Evolutionary conservation across 2,888 invertebrate genomes (phyloP), one percentile per base, ranked within the genome.

Genomic region (Subacronicta megacephala): DNA sequence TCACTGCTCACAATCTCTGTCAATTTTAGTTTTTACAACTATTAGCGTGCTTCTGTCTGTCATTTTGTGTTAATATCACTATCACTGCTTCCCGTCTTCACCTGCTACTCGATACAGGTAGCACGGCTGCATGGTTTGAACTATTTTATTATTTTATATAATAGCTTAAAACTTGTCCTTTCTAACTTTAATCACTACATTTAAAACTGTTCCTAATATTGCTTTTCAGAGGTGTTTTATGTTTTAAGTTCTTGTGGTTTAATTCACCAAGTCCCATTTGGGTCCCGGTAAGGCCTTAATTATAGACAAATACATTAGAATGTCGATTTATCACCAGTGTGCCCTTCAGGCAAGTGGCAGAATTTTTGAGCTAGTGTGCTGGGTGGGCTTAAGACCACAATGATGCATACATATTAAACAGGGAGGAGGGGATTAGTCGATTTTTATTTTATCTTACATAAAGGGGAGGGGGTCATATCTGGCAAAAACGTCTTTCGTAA

Each of bases 11-110:
- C 74, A 74, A 66, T 72, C 69, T 72, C 66, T 66, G 15, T 71
- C 72, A 62, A 58, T 41, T 59, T 61, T 59, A 64, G 54, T 64
- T 59, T 72, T 68, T 66, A 64, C 46, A 26, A 65, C 71, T 69
- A 54, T 74, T 81, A 82, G 82, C 73, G 71, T 83, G 90, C 90
- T 91, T 91, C 78, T 87, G 88, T 90, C 83, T 89, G 86, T 87
- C 81, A 78, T 83, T 82, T 79, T 80, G 65, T 83, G 75, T 72
- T 75, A 43, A 56, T 52, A 49, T 61, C 67, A 76, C 67, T 68
- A 54, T 72, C 67, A 62, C 63, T 63, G 67, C 61, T 74, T 58
- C 41, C 65, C 29, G 42, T 60, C 62, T 74, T 66, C 74, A 67
- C 56, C 53, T 42, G 57, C 38, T 61, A 47, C 58, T 51, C 41